Percentiles rank a stretch among this genome's conserved stretches.
Evolutionary conservation across 1,140 invertebrate species (phyloP).

Genomic region (Aphis gossypii): DNA sequence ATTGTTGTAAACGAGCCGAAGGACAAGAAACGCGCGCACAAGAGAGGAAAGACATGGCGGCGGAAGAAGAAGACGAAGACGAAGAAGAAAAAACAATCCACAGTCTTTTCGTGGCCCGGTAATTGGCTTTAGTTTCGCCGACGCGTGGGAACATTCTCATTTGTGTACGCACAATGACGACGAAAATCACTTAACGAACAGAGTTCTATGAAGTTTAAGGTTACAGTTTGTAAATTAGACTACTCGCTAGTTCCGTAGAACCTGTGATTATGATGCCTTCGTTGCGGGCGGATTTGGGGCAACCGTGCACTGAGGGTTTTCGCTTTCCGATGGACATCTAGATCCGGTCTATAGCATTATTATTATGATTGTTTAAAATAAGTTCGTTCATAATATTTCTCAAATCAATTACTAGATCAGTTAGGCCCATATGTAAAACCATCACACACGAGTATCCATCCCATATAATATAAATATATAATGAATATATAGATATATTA

Average conservation of each 20-base stretch:
- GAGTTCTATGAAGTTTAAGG: conserved; percentile 47
- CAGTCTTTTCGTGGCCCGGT: conserved; percentile 48
- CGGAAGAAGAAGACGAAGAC: background rate
- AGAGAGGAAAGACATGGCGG: background rate
- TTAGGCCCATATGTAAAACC: background rate
- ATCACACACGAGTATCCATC: background rate
- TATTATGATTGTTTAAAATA: background rate
- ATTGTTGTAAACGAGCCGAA: conserved; percentile 50
- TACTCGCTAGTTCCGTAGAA: background rate
- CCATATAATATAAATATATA: background rate
- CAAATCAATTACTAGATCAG: background rate
- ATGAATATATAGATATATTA: background rate
- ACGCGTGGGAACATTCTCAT: conserved; percentile 58
- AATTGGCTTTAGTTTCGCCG: conserved; percentile 58
- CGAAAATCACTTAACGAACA: conserved; percentile 56
- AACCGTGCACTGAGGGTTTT: conserved; percentile 27
- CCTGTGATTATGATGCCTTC: conserved; percentile 14
- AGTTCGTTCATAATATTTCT: background rate
- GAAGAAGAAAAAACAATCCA: conserved; percentile 48
- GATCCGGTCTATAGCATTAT: background rate
- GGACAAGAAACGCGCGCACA: background rate
- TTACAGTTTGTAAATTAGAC: conserved; percentile 46
- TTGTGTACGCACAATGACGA: conserved; percentile 57
- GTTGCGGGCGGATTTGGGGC: conserved; percentile 15
- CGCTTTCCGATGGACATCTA: conserved; percentile 34